Evolutionary conservation across 2,113 vertebrate species (phyloP).

Genomic region (Odocoileus hemionus): DNA sequence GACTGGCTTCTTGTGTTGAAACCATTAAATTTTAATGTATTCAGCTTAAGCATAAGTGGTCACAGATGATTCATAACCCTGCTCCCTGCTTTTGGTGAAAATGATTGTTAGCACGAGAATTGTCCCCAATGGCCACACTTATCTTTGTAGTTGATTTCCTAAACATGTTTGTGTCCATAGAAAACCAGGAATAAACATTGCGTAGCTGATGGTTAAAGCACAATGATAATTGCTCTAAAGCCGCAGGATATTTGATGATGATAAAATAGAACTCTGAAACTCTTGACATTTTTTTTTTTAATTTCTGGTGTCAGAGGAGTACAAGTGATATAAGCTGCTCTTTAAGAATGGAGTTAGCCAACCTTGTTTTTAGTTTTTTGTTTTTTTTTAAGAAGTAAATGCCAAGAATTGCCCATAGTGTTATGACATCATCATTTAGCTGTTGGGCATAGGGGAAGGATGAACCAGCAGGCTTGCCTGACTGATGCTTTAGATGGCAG

Average conservation of each 20-base stretch:
- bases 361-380: background rate
- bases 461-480: background rate
- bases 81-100: slow-evolving; percentile 75
- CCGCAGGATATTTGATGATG: slow-evolving; percentile 46
- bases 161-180: slow-evolving; percentile 42
- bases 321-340: slow-evolving; percentile 10
- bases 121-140: slow-evolving; percentile 64
- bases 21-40: slow-evolving; percentile 82
- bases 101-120: slow-evolving; percentile 69
- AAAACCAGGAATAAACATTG: slow-evolving; percentile 45
- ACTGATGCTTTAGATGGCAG: background rate
- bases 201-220: background rate
- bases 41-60: slow-evolving; percentile 77
- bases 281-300: slow-evolving; percentile 62
- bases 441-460: background rate
- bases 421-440: slow-evolving; percentile 18
- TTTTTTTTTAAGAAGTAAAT: slow-evolving; percentile 29
- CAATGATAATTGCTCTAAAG: slow-evolving; percentile 45
- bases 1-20: slow-evolving; percentile 69
- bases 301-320: slow-evolving; percentile 26
- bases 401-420: background rate
- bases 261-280: slow-evolving; percentile 38
- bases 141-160: slow-evolving; percentile 67
- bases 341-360: slow-evolving; percentile 39
- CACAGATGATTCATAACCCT: slow-evolving; percentile 80